Base-by-base conservation (phyloP, 2,888 invertebrate genomes). In the Phyllotreta striolata region DNA sequence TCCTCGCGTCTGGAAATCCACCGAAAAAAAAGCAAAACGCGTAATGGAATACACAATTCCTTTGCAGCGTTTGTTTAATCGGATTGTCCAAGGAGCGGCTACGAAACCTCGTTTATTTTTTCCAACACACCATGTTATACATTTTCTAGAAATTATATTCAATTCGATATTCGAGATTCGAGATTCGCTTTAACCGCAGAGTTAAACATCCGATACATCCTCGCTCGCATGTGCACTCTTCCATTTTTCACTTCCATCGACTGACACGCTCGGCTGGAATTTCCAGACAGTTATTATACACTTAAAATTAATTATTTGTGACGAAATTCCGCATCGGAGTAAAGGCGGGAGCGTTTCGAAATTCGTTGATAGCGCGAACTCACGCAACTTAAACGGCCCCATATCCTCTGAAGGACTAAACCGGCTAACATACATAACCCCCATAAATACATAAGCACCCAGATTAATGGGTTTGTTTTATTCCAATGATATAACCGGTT, bases 301-400 rank as follows among this genome's bases (percentile, higher is more conserved):
- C 60, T 67, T 66, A 59, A 66, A 73, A 71, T 73, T 71, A 71
- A 73, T 73, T 75, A 72, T 68, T 72, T 71, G 68, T 68, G 69
- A 70, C 70, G 67, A 69, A 73, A 70, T 71, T 71, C 66, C 64
- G 58, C 55, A 57, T 69, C 64, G 59, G 64, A 68, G 59, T 60
- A 66, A 66, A 59, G 66, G 64, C 51, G 62, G 64, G 63, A 62
- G 67, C 59, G 69, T 57, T 58, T 24, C 44, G 64, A 64, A 69
- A 71, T 69, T 69, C 61, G 66, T 70, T 74, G 71, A 75, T 75
- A 70, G 67, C 68, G 54, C 54, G 61, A 68, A 68, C 70, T 70
- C 77, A 77, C 76, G 76, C 76, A 73, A 76, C 70, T 64, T 62
- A 64, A 66, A 24, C 24, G 71, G 70, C 74, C 75, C 74, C 75